These are phyloP conservation scores for Dipodomys ordii DNA, from an alignment of 2,113 vertebrate genomes.

Conservation along the genomic window DNA sequence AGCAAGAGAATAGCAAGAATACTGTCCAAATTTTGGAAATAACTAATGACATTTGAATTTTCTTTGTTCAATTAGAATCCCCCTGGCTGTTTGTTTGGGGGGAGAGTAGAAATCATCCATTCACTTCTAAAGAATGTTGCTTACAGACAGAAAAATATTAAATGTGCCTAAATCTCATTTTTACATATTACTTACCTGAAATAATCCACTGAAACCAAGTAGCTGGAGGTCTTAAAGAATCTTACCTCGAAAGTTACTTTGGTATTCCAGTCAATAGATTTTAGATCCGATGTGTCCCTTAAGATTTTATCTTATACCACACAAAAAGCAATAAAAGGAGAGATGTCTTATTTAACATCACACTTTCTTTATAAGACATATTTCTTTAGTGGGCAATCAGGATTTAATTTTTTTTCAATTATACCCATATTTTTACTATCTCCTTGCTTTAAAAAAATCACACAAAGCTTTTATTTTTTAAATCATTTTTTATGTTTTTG, in stretches of 20 bases:
- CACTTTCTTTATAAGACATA: background rate
- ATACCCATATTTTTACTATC: background rate
- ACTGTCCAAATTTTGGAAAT: slow-evolving; percentile 29
- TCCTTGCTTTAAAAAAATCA: background rate
- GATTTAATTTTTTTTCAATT: slow-evolving; percentile 41
- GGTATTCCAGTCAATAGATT: background rate
- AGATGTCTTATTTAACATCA: background rate
- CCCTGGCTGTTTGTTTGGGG: background rate
- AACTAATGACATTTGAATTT: background rate
- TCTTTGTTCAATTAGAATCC: background rate
- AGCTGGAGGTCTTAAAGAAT: slow-evolving; percentile 10
- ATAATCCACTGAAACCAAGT: slow-evolving; percentile 30
- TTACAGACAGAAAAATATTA: background rate
- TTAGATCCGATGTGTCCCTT: slow-evolving; percentile 17
- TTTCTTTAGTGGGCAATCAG: background rate
- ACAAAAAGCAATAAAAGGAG: slow-evolving; percentile 30
- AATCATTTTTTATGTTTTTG: too few species aligned
- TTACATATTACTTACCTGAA: slow-evolving; percentile 3
- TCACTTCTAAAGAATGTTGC: background rate
- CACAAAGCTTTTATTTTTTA: too few species aligned
- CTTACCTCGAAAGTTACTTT: slow-evolving; percentile 49
- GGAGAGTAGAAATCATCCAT: slow-evolving; percentile 2
- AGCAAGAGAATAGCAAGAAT: background rate
- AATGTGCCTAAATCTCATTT: background rate
- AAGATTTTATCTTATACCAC: slow-evolving; percentile 18